These are phyloP conservation scores for Drosophila ezoana DNA, from an alignment of 2,888 invertebrate genomes.

Conservation along the genomic window DNA sequence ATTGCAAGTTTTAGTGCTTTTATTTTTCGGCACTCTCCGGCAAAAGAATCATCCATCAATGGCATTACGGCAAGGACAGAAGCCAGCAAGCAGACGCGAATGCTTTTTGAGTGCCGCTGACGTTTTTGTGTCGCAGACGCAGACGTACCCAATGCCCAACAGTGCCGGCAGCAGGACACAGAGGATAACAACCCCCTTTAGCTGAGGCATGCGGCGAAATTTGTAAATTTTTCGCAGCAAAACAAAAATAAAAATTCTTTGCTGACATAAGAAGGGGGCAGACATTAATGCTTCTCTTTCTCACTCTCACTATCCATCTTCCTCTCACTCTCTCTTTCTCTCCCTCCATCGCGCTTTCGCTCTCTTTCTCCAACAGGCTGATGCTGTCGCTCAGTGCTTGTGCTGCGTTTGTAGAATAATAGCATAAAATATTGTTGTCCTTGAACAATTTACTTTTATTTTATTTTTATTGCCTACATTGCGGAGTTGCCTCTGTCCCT, in stretches of 20 bases:
- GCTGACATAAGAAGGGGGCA: constrained; percentile 24
- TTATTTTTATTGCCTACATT: constrained; percentile 80
- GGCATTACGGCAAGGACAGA: constrained; percentile 75
- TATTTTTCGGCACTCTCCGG: constrained; percentile 63
- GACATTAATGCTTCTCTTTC: constrained; percentile 4
- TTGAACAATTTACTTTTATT: constrained; percentile 82
- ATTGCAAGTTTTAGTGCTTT: constrained; percentile 79
- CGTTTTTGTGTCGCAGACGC: constrained; percentile 82
- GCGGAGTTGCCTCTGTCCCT: constrained; percentile 40
- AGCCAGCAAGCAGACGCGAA: constrained; percentile 45
- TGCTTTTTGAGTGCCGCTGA: constrained; percentile 77
- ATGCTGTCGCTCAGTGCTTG: constrained; percentile 18
- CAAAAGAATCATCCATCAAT: constrained; percentile 82
- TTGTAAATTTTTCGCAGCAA: constrained; percentile 58
- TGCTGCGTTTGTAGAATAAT: constrained; percentile 69
- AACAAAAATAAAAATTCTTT: constrained; percentile 37
- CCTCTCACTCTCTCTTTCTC: constrained; percentile 3
- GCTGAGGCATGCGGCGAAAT: constrained; percentile 51
- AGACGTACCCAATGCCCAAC: constrained; percentile 39
- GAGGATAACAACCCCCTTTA: constrained; percentile 39
- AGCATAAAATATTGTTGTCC: constrained; percentile 80
- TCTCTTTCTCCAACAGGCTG: constrained; percentile 3
- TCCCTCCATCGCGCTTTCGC: constrained; percentile 1
- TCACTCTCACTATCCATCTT: not conserved
- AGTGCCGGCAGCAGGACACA: constrained; percentile 10